Evolutionary conservation across 2,113 vertebrate genomes (phyloP).

Genomic region (Pycnonotus jocosus): DNA sequence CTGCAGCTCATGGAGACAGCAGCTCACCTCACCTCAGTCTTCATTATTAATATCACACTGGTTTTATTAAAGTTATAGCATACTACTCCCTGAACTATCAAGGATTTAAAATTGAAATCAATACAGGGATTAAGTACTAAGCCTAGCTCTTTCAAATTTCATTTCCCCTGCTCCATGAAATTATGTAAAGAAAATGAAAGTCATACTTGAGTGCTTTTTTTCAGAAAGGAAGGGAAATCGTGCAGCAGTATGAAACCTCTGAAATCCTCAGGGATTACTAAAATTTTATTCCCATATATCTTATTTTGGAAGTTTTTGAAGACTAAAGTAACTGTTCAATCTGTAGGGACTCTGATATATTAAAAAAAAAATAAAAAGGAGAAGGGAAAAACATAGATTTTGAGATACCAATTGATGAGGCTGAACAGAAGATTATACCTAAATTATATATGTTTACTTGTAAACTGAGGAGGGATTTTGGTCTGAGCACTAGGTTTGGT

Average conservation of each 20-base stretch:
- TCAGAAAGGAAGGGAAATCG: neutral
- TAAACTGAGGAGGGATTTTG: neutral
- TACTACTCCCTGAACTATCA: neutral
- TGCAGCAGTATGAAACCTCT: neutral
- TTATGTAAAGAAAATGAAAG: neutral
- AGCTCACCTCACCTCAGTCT: neutral
- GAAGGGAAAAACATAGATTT: accelerated
- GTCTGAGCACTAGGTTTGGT: neutral
- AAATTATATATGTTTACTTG: neutral
- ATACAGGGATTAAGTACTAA: neutral
- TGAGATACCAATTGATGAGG: neutral
- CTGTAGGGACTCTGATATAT: neutral
- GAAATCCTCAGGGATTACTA: neutral
- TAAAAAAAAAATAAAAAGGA: neutral
- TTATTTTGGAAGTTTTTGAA: neutral
- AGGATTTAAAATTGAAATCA: slow-evolving; percentile 3
- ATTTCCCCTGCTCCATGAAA: neutral
- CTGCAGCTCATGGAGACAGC: neutral
- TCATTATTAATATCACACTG: neutral
- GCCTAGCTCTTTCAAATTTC: neutral
- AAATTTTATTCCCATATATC: neutral
- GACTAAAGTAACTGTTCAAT: neutral
- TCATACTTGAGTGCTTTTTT: neutral
- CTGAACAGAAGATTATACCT: neutral
- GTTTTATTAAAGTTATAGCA: neutral